phyloP scores from a whole-genome alignment of 2,113 vertebrate genomes.

The Symphodus melops region DNA sequence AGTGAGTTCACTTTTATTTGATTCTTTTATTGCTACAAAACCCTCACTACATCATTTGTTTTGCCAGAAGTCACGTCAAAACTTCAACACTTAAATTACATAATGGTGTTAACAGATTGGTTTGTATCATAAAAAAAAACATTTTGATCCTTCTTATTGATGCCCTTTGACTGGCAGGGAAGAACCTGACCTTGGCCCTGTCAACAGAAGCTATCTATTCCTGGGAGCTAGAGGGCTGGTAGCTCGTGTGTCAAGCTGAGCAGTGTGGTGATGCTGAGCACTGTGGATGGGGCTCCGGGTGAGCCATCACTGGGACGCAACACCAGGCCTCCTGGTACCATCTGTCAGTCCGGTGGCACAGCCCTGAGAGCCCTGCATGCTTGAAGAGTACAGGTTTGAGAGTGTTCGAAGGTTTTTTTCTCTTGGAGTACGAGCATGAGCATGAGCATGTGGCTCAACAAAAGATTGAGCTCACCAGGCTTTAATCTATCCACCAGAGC shows the following conservation, averaged over 20 bases:
- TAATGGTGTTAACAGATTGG: not conserved
- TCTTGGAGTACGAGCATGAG: constrained; percentile 27
- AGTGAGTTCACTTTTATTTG: not conserved
- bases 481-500: constrained; percentile 76
- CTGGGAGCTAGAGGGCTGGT: constrained; percentile 51
- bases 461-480: constrained; percentile 46
- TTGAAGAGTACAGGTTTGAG: constrained; percentile 43
- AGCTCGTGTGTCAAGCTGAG: constrained; percentile 64
- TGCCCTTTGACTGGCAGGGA: constrained; percentile 30
- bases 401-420: constrained; percentile 36
- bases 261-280: constrained; percentile 72
- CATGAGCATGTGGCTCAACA: not conserved
- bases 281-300: constrained; percentile 73
- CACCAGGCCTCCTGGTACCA: constrained; percentile 69
- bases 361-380: constrained; percentile 46
- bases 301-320: constrained; percentile 48
- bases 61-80: not conserved
- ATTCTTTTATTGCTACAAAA: not conserved
- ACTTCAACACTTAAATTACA: not conserved
- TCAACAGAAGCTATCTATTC: constrained; percentile 59
- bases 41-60: not conserved
- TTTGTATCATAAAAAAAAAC: constrained; percentile 8
- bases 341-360: constrained; percentile 70
- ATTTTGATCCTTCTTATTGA: not conserved
- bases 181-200: constrained; percentile 57